Conservation (phyloP, 2,888 invertebrate species). For the Dynastes hyllus region DNA sequence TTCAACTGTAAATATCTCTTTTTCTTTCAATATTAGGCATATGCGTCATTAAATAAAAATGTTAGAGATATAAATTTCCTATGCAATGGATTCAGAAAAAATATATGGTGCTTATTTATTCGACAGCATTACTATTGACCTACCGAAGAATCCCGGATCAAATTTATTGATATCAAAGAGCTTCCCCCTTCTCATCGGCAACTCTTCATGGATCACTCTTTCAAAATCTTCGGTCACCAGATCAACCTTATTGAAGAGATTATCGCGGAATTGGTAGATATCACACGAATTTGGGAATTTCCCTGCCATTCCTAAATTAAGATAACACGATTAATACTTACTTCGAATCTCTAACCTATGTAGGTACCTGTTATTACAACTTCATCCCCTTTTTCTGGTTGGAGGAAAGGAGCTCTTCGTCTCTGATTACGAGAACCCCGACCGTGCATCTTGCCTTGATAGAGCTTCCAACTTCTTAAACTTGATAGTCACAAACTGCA, state of each 20-base stretch:
- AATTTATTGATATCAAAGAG: constrained; percentile 68
- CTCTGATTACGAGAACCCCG: background rate
- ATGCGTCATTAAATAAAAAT: no score
- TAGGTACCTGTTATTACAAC: constrained; percentile 76
- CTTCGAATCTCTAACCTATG: background rate
- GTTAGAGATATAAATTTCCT: no score
- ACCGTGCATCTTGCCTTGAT: background rate
- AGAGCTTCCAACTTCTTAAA: no score
- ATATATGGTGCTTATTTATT: no score
- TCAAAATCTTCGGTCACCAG: constrained; percentile 87
- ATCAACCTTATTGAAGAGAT: constrained; percentile 85
- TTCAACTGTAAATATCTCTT: no score
- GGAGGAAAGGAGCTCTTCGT: background rate
- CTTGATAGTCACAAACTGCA: no score
- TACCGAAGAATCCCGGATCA: no score
- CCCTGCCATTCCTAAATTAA: constrained; percentile 78
- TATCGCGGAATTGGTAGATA: constrained; percentile 80
- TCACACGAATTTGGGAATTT: constrained; percentile 86
- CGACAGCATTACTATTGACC: no score
- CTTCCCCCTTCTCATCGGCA: constrained; percentile 80
- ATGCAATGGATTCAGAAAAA: no score
- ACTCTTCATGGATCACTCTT: constrained; percentile 82
- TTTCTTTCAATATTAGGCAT: no score
- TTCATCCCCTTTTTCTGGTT: constrained; percentile 75
- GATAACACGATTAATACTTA: background rate